phyloP scores from a whole-genome alignment of 2,797 vertebrate species.

The Coregonus sp. region DNA sequence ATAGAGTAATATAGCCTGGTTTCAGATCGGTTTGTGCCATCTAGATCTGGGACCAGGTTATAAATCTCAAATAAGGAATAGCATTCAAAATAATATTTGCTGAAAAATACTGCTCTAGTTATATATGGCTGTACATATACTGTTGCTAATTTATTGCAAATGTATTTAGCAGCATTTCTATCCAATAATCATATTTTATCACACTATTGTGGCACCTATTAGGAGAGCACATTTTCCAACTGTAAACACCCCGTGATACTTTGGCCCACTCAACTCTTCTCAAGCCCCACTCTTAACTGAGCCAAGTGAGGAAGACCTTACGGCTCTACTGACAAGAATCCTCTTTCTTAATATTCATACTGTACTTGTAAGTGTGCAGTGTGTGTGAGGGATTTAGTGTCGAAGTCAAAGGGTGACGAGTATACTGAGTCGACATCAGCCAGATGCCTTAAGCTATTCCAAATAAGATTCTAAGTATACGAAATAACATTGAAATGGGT shows the following conservation, averaged over 20 bases:
- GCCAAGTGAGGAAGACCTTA: slow-evolving; percentile 19
- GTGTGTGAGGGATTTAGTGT: slow-evolving; percentile 25
- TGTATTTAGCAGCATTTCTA: not conserved
- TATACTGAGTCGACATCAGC: not conserved
- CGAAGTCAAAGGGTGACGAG: slow-evolving; percentile 45
- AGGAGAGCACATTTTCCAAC: not conserved
- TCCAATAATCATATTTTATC: not conserved
- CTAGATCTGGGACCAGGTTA: not conserved
- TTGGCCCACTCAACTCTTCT: slow-evolving; percentile 10
- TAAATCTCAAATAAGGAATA: not conserved
- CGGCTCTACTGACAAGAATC: slow-evolving; percentile 30
- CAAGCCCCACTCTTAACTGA: slow-evolving; percentile 18
- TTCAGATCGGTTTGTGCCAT: not conserved
- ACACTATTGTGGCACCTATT: no score
- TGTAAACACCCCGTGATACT: not conserved
- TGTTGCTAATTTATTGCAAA: not conserved
- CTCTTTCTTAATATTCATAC: slow-evolving; percentile 42
- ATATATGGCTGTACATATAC: not conserved
- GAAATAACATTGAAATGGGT: not conserved
- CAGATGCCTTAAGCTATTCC: not conserved
- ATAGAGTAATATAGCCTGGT: not conserved
- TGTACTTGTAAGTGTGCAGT: slow-evolving; percentile 6
- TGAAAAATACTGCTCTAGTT: not conserved
- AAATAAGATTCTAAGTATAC: not conserved
- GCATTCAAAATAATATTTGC: not conserved